Base-by-base conservation (phyloP, 2,113 vertebrate genomes). In the Neodon shergylaensis region DNA sequence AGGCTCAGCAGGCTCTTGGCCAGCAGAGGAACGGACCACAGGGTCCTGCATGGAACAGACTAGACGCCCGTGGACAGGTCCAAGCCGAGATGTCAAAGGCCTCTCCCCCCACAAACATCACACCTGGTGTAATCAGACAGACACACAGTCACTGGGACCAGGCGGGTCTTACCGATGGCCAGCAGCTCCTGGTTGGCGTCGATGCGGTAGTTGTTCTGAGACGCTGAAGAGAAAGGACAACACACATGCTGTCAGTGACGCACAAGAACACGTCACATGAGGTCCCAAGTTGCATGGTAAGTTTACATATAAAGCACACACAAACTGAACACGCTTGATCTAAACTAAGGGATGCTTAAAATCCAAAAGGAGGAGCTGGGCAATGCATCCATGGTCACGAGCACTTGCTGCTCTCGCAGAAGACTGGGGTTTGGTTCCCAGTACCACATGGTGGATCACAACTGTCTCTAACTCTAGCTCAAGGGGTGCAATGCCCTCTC, bases 101-200 rank as follows among this genome's bases (percentile, higher is more conserved):
- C 36, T 49, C 4, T 4, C 28, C 19, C 11, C 6, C 2, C 21
- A 0, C 0, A 1, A 49, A 8, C 73, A 16, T 0, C 4, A 9
- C 5, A 5, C 10, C 6, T 0, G 0, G 26, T 36, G n/a, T 26
- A 0, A 24, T 4, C 1, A 24, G 19, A 42, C 0, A 42, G 66
- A 49, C 3, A 0, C 17, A 28, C 13, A 33, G 58, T 5, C 2
- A 1, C 68, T 22, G 68, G 58, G 54, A 44, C 44, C 12, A 33
- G 66, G 3, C 24, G 39, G 73, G 22, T 70, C 98, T 99, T 98
- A 98, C 99, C 99, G 1, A 99, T 99, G 1, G 99, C 99, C 97
- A 99, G 98, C 93, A 99, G 98, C 97, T 99, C 99, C 98, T 99
- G 99, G 98, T 99, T 99, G 91, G 99, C 97, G 54, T 99, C 97